A percentile compares a stretch with the other conserved stretches of the same genome.
These are phyloP conservation scores for Calyptommatus sinebrachiatus DNA, from an alignment of 2,113 vertebrate genomes.

Conservation along the genomic window DNA sequence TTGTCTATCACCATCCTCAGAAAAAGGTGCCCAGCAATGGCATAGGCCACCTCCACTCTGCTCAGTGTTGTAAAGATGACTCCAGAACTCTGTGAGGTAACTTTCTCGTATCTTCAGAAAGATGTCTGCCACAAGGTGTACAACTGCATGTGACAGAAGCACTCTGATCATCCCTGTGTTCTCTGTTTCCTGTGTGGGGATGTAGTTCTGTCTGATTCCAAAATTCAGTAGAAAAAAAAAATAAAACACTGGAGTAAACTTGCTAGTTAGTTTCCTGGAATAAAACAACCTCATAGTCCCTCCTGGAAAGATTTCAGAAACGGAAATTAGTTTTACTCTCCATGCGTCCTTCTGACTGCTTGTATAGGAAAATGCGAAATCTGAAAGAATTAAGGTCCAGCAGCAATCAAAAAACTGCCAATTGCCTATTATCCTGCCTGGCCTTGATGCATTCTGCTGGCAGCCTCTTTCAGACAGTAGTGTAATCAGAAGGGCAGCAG, in stretches of 20 bases:
- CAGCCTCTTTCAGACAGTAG: neutral
- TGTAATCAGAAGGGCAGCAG: constrained; percentile 13
- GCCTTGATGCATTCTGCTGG: neutral
- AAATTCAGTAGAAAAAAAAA: too few species aligned
- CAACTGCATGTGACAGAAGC: neutral
- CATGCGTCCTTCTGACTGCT: neutral
- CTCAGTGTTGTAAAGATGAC: too few species aligned
- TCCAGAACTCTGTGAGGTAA: too few species aligned
- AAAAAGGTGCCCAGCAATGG: too few species aligned
- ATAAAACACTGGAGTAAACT: too few species aligned
- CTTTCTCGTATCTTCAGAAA: neutral
- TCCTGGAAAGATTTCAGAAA: neutral
- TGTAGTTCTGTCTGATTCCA: too few species aligned
- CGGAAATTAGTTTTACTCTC: constrained; percentile 12
- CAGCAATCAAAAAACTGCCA: neutral
- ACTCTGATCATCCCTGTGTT: too few species aligned
- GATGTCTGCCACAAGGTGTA: neutral
- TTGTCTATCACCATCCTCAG: too few species aligned
- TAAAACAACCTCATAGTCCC: neutral
- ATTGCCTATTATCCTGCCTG: accelerated
- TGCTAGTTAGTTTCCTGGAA: neutral
- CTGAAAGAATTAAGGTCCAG: neutral
- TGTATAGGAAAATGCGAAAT: neutral
- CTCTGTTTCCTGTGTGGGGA: too few species aligned
- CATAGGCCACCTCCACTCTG: too few species aligned